Percentiles rank a stretch among this genome's conserved stretches.
Evolutionary conservation across 2,888 invertebrate species (phyloP).

Genomic region (Tanaodytes sp.): DNA sequence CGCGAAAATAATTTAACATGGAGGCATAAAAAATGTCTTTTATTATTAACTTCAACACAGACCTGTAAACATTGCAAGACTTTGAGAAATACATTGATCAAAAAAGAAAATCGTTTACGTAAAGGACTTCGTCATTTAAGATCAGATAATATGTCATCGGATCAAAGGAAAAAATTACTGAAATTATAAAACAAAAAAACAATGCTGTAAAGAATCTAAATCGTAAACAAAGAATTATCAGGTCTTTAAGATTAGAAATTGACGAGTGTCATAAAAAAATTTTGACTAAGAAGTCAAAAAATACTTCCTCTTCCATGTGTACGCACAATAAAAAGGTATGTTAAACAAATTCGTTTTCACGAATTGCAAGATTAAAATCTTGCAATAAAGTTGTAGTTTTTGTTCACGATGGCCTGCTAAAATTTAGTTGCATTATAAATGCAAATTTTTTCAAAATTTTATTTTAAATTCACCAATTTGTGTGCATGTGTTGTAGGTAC

Average conservation of each 20-base stretch:
- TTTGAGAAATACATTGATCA: background rate
- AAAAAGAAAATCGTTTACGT: background rate
- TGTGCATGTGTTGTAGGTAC: too few species aligned
- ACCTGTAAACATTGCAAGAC: constrained; percentile 1
- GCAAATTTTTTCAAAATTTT: too few species aligned
- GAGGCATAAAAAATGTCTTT: constrained; percentile 16
- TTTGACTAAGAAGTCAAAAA: too few species aligned
- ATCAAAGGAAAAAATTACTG: background rate
- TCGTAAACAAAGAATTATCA: constrained; percentile 9
- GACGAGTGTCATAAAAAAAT: background rate
- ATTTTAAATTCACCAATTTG: too few species aligned
- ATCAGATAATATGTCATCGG: background rate
- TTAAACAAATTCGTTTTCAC: too few species aligned
- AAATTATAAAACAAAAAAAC: background rate
- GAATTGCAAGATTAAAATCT: too few species aligned
- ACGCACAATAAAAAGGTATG: too few species aligned
- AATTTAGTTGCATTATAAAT: too few species aligned
- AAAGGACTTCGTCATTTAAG: background rate
- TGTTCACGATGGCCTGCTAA: too few species aligned
- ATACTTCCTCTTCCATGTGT: too few species aligned
- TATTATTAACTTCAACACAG: background rate
- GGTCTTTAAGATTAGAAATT: background rate
- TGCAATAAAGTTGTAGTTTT: too few species aligned
- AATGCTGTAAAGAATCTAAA: background rate
- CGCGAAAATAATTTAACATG: constrained; percentile 1